Evolutionary conservation across 37 sponge, comb jelly and placozoan species (phyloP).

Genomic region (Haliclona indistincta): DNA sequence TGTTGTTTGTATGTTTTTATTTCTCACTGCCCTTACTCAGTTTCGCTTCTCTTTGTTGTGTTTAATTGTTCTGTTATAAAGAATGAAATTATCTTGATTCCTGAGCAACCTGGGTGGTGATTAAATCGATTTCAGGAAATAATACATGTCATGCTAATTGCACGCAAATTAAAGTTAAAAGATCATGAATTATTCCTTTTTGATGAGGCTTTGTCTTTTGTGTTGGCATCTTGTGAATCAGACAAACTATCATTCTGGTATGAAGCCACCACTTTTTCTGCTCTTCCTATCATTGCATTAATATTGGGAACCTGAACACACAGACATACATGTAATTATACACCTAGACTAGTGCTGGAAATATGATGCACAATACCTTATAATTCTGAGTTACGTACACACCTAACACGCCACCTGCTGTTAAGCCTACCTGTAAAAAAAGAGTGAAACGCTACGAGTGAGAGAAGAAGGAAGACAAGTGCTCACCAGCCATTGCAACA

Average conservation of each 20-base stretch:
- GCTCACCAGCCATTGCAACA: neutral
- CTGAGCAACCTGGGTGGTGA: too few relatives aligned
- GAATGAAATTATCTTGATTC: too few relatives aligned
- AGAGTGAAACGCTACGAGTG: neutral
- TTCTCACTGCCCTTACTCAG: neutral
- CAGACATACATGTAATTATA: neutral
- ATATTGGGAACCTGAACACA: conserved; percentile 28
- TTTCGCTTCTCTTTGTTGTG: neutral
- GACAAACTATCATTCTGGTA: conserved; percentile 38
- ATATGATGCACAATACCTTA: conserved; percentile 12
- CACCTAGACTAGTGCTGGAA: neutral
- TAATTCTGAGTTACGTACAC: conserved; percentile 73
- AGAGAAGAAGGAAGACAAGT: neutral
- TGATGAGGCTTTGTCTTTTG: too few relatives aligned
- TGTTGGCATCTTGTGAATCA: too few relatives aligned
- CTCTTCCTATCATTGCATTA: conserved; percentile 1
- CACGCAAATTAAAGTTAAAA: too few relatives aligned
- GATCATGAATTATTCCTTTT: too few relatives aligned
- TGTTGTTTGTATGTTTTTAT: neutral
- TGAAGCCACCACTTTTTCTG: conserved; percentile 18
- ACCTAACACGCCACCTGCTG: conserved; percentile 47
- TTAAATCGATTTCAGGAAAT: too few relatives aligned
- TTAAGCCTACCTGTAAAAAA: conserved; percentile 47
- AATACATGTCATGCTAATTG: too few relatives aligned
- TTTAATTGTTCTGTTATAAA: too few relatives aligned